Percentiles rank a stretch among this genome's conserved stretches.
phyloP scores from a whole-genome alignment of 1,140 invertebrate genomes.

The Leguminivora glycinivorella region DNA sequence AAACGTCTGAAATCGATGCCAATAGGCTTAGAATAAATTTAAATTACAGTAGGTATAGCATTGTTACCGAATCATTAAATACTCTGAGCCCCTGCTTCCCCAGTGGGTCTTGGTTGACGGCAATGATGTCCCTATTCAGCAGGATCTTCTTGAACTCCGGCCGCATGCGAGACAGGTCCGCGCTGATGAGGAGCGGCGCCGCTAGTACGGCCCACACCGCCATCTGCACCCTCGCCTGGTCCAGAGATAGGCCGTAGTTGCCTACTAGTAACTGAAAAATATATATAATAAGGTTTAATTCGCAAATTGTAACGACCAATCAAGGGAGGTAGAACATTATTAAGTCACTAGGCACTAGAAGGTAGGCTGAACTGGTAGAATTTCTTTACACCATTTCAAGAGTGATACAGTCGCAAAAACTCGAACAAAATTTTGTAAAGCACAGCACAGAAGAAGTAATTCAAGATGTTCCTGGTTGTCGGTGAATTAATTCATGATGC shows the following conservation, averaged over 20 bases:
- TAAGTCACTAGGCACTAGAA: no score
- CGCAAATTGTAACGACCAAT: neutral
- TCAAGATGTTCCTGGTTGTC: constrained; percentile 88
- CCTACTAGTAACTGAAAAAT: constrained; percentile 86
- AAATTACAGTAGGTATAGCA: no score
- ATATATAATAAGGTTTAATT: neutral
- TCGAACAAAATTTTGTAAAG: no score
- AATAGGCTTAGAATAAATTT: no score
- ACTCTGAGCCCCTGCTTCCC: constrained; percentile 78
- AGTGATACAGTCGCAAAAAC: no score
- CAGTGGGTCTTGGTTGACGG: constrained; percentile 91
- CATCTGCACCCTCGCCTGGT: constrained; percentile 93
- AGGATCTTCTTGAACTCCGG: constrained; percentile 88
- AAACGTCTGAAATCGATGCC: no score
- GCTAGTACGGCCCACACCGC: constrained; percentile 94
- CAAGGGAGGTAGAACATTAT: no score
- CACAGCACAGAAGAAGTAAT: no score
- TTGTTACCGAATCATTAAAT: constrained; percentile 44
- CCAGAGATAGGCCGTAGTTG: constrained; percentile 91
- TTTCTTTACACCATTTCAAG: no score
- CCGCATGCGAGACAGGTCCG: constrained; percentile 87
- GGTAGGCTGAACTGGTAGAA: no score
- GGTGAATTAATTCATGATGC: constrained; percentile 90
- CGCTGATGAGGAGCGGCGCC: constrained; percentile 93
- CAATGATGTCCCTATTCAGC: constrained; percentile 87